Percentiles rank a stretch among this genome's conserved stretches.
Conservation (phyloP, 2,888 invertebrate species). For the Apamea epomidion region DNA sequence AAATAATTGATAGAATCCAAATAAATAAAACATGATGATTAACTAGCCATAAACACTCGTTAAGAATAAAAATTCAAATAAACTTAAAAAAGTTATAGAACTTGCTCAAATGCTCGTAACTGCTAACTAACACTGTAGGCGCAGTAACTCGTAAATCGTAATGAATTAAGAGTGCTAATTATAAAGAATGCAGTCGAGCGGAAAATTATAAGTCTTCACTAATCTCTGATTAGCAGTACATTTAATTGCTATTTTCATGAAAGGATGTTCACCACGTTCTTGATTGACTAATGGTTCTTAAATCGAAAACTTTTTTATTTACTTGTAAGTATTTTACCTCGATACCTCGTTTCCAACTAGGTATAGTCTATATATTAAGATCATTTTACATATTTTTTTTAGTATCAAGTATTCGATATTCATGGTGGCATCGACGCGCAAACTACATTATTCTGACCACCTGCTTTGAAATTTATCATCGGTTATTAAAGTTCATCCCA, state of each 20-base stretch:
- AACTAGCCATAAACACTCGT: constrained; percentile 9
- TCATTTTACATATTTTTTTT: neutral
- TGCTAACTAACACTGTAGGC: constrained; percentile 21
- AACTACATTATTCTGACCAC: too few species aligned
- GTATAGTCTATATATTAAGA: neutral
- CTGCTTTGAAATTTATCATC: too few species aligned
- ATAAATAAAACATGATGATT: constrained; percentile 29
- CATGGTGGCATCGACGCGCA: neutral
- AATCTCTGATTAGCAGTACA: constrained; percentile 39
- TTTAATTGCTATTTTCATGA: constrained; percentile 33
- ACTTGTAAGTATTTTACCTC: neutral
- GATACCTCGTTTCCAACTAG: neutral
- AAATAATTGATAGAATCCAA: neutral
- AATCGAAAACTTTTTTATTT: constrained; percentile 1
- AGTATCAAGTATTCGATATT: neutral
- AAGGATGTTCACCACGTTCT: constrained; percentile 29
- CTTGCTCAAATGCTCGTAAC: constrained; percentile 20
- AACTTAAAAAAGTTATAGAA: constrained; percentile 9
- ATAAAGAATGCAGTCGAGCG: constrained; percentile 58
- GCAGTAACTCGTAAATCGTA: constrained; percentile 37
- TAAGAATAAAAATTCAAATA: neutral
- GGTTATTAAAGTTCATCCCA: neutral
- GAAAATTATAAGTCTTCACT: constrained; percentile 65
- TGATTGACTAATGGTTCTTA: neutral
- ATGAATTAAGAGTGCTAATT: constrained; percentile 61